Conservation (phyloP, 2,113 vertebrate genomes). For the Ammodytes dubius region DNA sequence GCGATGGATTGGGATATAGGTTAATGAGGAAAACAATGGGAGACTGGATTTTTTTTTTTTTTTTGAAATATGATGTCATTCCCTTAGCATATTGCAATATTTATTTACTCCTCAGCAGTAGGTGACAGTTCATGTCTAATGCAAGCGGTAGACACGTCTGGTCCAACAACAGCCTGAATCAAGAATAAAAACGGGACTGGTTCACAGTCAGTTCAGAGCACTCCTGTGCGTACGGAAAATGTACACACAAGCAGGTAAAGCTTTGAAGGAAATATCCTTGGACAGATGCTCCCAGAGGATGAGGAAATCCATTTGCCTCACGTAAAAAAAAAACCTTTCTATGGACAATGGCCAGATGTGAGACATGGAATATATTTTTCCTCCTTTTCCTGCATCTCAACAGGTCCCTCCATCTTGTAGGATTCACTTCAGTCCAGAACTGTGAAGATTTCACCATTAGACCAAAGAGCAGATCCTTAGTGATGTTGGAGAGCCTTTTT, state of each 20-base stretch:
- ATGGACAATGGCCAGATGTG: conserved; percentile 33
- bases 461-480: conserved; percentile 3
- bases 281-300: conserved; percentile 57
- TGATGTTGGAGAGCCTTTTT: conserved; percentile 11
- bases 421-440: conserved; percentile 23
- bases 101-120: conserved; percentile 40
- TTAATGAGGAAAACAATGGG: conserved; percentile 60
- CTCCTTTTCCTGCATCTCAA: conserved; percentile 31
- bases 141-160: conserved; percentile 26
- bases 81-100: conserved; percentile 53
- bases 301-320: conserved; percentile 68
- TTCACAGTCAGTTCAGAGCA: conserved; percentile 72
- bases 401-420: conserved; percentile 37
- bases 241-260: conserved; percentile 38
- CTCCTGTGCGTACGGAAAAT: conserved; percentile 53
- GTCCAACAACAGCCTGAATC: conserved; percentile 30
- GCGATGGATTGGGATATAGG: conserved; percentile 45
- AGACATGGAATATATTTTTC: conserved; percentile 40
- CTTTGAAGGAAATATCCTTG: conserved; percentile 40
- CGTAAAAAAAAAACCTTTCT: not conserved
- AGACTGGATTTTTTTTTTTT: conserved; percentile 56
- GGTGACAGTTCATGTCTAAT: conserved; percentile 43
- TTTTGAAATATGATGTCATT: conserved; percentile 26
- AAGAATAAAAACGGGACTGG: conserved; percentile 34
- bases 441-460: conserved; percentile 16